phyloP scores from a whole-genome alignment of 2,797 vertebrate species.

The Chaunax sp. region DNA sequence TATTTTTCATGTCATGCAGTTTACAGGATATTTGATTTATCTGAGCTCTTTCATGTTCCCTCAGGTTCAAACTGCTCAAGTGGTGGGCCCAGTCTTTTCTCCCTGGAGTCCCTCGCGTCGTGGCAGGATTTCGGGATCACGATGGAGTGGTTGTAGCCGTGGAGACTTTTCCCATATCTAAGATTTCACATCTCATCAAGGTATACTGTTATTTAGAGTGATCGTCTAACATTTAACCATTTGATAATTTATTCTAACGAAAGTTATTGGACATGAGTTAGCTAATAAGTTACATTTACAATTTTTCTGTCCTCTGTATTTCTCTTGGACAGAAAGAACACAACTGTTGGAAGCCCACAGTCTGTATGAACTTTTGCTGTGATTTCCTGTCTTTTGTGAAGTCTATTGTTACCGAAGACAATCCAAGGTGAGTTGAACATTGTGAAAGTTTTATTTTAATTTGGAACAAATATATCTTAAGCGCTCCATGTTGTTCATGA shows the following conservation, averaged over 20 bases:
- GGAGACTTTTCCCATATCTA: slow-evolving; percentile 87
- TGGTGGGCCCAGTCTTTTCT: slow-evolving; percentile 91
- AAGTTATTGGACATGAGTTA: background rate
- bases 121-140: slow-evolving; percentile 90
- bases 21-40: background rate
- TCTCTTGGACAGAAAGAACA: slow-evolving; percentile 81
- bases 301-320: slow-evolving; percentile 10
- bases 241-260: background rate
- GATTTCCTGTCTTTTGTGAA: slow-evolving; percentile 90
- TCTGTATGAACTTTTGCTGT: slow-evolving; percentile 94
- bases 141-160: slow-evolving; percentile 86
- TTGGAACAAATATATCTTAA: background rate
- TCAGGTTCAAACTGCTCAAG: slow-evolving; percentile 87
- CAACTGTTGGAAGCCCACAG: slow-evolving; percentile 92
- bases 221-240: background rate
- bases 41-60: background rate
- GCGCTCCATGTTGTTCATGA: background rate
- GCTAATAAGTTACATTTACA: background rate
- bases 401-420: slow-evolving; percentile 83
- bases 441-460: background rate
- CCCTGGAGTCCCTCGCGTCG: slow-evolving; percentile 88
- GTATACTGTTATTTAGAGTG: slow-evolving; percentile 59
- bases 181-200: slow-evolving; percentile 92
- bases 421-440: slow-evolving; percentile 79
- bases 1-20: background rate